Evolutionary conservation across 2,113 vertebrate species (phyloP).

Genomic region (Dolichotis patagonum): DNA sequence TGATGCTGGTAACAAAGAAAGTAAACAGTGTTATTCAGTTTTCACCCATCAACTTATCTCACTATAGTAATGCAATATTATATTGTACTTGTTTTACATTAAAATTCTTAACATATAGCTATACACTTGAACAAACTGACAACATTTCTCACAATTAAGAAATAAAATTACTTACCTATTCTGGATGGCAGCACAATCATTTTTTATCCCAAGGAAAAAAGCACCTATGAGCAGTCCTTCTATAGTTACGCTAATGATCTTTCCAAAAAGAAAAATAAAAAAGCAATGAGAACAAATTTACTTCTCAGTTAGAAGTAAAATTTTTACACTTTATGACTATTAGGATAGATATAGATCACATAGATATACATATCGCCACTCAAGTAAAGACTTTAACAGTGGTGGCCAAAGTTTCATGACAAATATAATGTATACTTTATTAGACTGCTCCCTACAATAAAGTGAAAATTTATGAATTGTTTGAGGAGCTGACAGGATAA

Average conservation of each 20-base stretch:
- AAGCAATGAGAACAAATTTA: neutral
- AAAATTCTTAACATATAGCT: neutral
- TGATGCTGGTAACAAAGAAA: neutral
- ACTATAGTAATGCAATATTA: neutral
- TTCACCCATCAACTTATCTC: neutral
- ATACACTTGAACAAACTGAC: no score
- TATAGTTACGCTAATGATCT: constrained; percentile 81
- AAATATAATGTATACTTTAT: neutral
- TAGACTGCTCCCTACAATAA: neutral
- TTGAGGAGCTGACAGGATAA: neutral
- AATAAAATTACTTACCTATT: constrained; percentile 90
- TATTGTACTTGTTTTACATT: constrained; percentile 1
- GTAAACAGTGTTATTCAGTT: neutral
- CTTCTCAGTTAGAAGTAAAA: neutral
- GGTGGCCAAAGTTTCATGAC: neutral
- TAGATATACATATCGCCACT: no score
- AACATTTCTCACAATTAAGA: neutral
- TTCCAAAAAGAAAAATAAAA: constrained; percentile 46
- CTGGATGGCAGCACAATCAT: constrained; percentile 88
- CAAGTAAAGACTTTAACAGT: neutral
- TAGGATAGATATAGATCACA: neutral
- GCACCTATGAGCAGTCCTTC: constrained; percentile 88
- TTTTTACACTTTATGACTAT: neutral
- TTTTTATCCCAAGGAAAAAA: constrained; percentile 90
- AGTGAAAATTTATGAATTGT: neutral